Percentiles rank a stretch among this genome's conserved stretches.
These are phyloP conservation scores for Aurelia sp. DNA, from an alignment of 30 jellyfish, hydroid and myxozoan species.

Conservation along the genomic window DNA sequence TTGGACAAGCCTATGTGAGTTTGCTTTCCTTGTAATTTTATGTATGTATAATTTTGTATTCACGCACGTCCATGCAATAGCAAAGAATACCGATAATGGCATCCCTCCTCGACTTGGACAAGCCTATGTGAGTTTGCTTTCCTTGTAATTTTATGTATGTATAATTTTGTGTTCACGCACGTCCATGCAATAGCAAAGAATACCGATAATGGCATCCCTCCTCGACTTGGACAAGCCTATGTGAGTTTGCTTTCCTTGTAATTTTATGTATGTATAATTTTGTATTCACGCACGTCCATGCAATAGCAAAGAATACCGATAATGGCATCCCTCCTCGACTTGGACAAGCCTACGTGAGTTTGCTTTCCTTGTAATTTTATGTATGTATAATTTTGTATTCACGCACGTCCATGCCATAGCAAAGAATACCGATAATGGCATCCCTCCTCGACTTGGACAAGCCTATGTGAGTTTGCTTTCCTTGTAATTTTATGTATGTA, in stretches of 20 bases:
- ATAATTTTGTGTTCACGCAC: too few relatives aligned
- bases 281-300: too few relatives aligned
- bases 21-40: not conserved
- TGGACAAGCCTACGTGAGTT: constrained; percentile 78
- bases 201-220: constrained; percentile 90
- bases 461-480: constrained; percentile 53
- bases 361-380: not conserved
- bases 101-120: constrained; percentile 86
- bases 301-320: too few relatives aligned
- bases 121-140: constrained; percentile 52
- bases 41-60: not conserved
- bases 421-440: constrained; percentile 89
- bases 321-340: constrained; percentile 86
- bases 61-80: too few relatives aligned
- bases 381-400: not conserved
- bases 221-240: constrained; percentile 82
- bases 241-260: constrained; percentile 20
- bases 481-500: not conserved
- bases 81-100: too few relatives aligned
- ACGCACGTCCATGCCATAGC: too few relatives aligned
- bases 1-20: constrained; percentile 80
- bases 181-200: too few relatives aligned
- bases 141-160: not conserved
- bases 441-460: constrained; percentile 87
- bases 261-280: not conserved